A percentile compares a stretch with the other conserved stretches of the same genome.
phyloP scores from a whole-genome alignment of 2,113 vertebrate species.

The Pedetes capensis region DNA sequence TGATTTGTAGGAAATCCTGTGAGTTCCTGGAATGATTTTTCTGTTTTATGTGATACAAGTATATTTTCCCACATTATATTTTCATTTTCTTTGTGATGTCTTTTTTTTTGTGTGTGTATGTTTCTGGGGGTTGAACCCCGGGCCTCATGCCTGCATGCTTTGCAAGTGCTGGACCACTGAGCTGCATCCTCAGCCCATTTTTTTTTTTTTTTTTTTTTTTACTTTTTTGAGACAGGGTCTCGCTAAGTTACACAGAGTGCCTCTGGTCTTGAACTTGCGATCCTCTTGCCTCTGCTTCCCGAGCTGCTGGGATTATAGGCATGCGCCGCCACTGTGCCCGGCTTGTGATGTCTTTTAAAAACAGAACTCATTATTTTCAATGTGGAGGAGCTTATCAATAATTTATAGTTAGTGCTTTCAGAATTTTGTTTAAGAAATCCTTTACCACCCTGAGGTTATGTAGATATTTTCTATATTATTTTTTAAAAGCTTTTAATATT shows the following conservation, averaged over 20 bases:
- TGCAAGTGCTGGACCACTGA: too few relatives aligned
- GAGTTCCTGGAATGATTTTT: not conserved
- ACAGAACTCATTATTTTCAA: not conserved
- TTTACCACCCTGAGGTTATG: not conserved
- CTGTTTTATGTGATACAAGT: not conserved
- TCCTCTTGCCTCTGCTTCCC: too few relatives aligned
- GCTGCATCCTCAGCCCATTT: too few relatives aligned
- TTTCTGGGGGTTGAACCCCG: too few relatives aligned
- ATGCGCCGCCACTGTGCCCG: too few relatives aligned
- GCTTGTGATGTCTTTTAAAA: not conserved
- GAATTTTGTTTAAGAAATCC: not conserved
- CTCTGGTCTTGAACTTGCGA: too few relatives aligned
- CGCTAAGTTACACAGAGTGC: too few relatives aligned
- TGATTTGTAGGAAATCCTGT: not conserved
- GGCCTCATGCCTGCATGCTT: too few relatives aligned
- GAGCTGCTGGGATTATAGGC: too few relatives aligned
- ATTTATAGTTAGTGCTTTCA: not conserved
- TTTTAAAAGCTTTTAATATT: conserved; percentile 34
- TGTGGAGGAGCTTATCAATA: not conserved
- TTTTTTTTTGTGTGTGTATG: too few relatives aligned
- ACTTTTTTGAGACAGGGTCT: too few relatives aligned
- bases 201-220: too few relatives aligned
- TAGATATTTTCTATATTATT: not conserved
- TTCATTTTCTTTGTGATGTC: conserved; percentile 14
- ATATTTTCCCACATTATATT: not conserved